Base-by-base conservation (phyloP, 2,888 invertebrate species). In the Pachydiplax longipennis region DNA sequence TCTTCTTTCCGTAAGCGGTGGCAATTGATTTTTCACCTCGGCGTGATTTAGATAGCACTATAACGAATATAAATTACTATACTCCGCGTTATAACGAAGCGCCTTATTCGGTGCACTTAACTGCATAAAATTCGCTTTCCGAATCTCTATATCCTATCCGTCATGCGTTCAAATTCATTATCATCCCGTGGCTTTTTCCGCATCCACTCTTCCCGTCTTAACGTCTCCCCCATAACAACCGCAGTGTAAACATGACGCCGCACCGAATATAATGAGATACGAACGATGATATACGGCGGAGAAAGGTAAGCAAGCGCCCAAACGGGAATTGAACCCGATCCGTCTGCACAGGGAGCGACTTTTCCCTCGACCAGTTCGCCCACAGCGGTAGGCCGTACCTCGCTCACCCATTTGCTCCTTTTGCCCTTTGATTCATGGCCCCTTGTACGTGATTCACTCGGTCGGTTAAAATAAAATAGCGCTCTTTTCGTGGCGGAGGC, bases 271-370 rank as follows among this genome's bases (percentile, higher is more conserved):
- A 87, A 87, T 87, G 87, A 87, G 87, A 87, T 87, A 87, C 87
- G 87, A 65, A 65, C n/a, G 87, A 87, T 65, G 87, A 87, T 65
- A 31, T 61, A 87, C 87, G 87, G 58, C 37, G 40, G 31, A 18
- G 31, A n/a, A 31, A 40, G 15, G 83, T 53, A 83, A 48, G 4
- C 25, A n/a, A 58, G 53, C 82, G 22, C 83, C 87, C 87, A 65
- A 87, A 87, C 87, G 83, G 87, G 87, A 87, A 87, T 61, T 65
- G 87, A 87, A 87, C 87, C 87, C 87, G 87, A 58, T 58, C 58
- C 83, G 25, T 10, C n/a, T 4, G 61, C 22, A 31, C 31, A 35
- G 87, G 37, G 10, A 65, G 87, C 35, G 58, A 53, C 35, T 13
- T 2, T 15, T 61, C 37, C 12, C 18, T n/a, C 87, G 61, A 87